Evolutionary conservation across 2,113 vertebrate species (phyloP).

Genomic region (Natator depressus): DNA sequence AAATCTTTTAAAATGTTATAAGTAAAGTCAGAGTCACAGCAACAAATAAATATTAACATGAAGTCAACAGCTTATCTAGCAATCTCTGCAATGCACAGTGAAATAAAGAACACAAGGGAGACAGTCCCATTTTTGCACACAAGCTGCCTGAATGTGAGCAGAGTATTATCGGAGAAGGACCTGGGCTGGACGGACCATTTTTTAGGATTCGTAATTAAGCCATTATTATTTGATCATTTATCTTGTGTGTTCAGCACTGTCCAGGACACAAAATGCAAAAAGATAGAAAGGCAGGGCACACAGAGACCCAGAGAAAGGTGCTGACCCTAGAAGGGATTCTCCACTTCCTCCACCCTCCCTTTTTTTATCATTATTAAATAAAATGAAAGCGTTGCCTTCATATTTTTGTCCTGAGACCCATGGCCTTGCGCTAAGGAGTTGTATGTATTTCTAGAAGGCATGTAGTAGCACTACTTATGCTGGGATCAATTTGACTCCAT

Average conservation of each 20-base stretch:
- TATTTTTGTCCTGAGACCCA: rapidly evolving
- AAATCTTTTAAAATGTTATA: not conserved
- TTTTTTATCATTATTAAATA: not conserved
- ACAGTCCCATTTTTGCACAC: not conserved
- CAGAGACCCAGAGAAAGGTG: not conserved
- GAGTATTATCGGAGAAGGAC: not conserved
- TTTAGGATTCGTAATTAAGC: rapidly evolving
- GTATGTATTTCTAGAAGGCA: not conserved
- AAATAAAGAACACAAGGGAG: not conserved
- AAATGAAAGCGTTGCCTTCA: not conserved
- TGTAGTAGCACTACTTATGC: not conserved
- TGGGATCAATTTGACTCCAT: not conserved
- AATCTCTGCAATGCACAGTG: not conserved
- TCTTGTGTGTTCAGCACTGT: rapidly evolving
- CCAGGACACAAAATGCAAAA: rapidly evolving
- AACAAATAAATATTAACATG: too few species aligned
- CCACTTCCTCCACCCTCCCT: not conserved
- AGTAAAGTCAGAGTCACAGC: not conserved
- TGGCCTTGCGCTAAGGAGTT: not conserved
- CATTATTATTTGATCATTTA: not conserved
- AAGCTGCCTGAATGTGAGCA: not conserved
- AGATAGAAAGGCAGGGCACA: not conserved
- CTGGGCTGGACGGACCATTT: rapidly evolving
- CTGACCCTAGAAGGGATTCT: not conserved
- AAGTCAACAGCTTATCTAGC: not conserved